phyloP scores from a whole-genome alignment of 2,888 invertebrate genomes.

The Lasioglossum leucozonium region DNA sequence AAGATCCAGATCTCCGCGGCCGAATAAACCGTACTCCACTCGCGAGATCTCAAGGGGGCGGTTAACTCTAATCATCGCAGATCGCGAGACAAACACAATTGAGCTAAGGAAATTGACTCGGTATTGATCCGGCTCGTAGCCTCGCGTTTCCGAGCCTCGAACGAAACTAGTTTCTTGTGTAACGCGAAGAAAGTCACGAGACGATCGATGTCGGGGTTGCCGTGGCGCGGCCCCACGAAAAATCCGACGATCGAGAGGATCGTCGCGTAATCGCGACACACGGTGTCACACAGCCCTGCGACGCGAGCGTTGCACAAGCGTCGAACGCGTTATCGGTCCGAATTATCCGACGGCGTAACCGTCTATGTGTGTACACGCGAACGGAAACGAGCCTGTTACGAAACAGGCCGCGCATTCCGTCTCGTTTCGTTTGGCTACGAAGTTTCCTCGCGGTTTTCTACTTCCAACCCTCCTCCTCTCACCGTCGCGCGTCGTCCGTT shows the following conservation, averaged over 20 bases:
- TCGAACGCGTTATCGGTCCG: slow-evolving; percentile 3
- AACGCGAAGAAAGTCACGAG: slow-evolving; percentile 76
- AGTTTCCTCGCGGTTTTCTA: neutral
- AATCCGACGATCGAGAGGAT: slow-evolving; percentile 44
- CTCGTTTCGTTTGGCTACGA: neutral
- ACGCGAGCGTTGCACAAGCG: neutral
- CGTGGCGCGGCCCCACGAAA: slow-evolving; percentile 17
- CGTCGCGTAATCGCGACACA: slow-evolving; percentile 49
- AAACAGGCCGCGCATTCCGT: slow-evolving; percentile 1
- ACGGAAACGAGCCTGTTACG: slow-evolving; percentile 26
- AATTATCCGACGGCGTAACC: slow-evolving; percentile 1
- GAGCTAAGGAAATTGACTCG: neutral
- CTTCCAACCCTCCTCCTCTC: neutral
- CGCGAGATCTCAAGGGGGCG: neutral
- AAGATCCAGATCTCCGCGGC: no score
- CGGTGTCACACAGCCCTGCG: neutral
- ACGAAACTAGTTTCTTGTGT: slow-evolving; percentile 77
- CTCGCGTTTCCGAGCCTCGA: neutral
- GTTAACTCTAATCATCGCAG: neutral
- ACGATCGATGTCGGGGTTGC: slow-evolving; percentile 16
- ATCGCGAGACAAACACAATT: neutral
- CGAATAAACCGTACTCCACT: no score
- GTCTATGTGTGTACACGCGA: neutral
- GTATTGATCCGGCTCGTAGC: neutral
- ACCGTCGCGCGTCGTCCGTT: no score